These are phyloP conservation scores for Candidula unifasciata DNA, from an alignment of 2,888 invertebrate genomes.

Conservation along the genomic window DNA sequence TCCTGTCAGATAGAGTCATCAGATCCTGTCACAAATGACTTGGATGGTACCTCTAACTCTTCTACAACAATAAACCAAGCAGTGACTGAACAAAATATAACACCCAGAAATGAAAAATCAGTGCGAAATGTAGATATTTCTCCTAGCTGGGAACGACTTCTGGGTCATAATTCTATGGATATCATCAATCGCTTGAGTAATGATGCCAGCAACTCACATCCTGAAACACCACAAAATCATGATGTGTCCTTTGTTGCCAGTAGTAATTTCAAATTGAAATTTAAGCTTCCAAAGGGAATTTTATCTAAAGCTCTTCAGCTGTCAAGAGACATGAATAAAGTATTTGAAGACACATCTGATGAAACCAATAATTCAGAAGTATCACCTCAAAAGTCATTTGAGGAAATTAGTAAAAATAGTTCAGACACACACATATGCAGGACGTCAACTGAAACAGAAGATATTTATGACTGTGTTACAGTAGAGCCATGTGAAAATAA, in stretches of 20 bases:
- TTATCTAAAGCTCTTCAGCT: constrained; percentile 3
- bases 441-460: too few species aligned
- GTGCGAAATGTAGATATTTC: background rate
- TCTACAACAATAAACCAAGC: background rate
- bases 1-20: background rate
- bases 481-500: background rate
- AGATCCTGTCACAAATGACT: background rate
- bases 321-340: constrained; percentile 13
- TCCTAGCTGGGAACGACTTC: constrained; percentile 35
- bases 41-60: background rate
- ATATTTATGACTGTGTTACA: background rate
- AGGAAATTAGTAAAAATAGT: background rate
- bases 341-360: constrained; percentile 5
- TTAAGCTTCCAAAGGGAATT: constrained; percentile 27
- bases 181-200: background rate
- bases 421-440: background rate
- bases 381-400: background rate
- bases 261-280: constrained; percentile 31
- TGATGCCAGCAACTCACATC: background rate
- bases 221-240: background rate
- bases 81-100: background rate
- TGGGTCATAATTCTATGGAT: constrained; percentile 5
- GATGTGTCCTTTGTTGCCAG: background rate
- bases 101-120: background rate
- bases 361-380: background rate